Base-by-base conservation (phyloP, 2,888 invertebrate species). In the Prionchulus punctatus region DNA sequence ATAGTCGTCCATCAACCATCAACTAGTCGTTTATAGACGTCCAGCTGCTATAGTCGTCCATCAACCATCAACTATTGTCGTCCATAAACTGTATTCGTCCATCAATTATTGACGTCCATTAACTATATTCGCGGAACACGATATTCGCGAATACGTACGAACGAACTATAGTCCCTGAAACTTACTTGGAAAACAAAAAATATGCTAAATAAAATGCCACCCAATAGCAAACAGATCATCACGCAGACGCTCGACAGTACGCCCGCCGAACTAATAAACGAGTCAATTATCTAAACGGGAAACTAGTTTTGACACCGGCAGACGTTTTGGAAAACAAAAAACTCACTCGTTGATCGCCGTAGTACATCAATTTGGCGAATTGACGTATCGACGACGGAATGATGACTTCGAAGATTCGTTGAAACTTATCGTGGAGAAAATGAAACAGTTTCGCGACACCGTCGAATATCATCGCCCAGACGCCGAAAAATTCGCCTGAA, bases 181-280 rank as follows among this genome's bases (percentile, higher is more conserved):
- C 50, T 36, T 23, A 58, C 58, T 56, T 67, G 67, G 50, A 67
- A 65, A 7, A 61, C 64, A 43, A 67, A 61, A 53, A 69, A 67
- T 25, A 67, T 23, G 30, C 64, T 3, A 15, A 62, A 57, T 36
- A 66, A 61, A 27, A 69, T 43, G 3, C 61, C 60, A 42, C 65
- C 63, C 7, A 68, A 53, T 1, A 65, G 62, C 15, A 69, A 56
- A 4, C 60, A 49, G 1, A 62, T 55, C 67, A 70, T 70, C 12
- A 69, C 68, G 31, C 64, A 61, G 18, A 70, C 55, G 0, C 68
- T 67, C 1, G 67, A 65, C 28, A 70, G 60, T 18, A 69, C 59
- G 53, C 70, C 69, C 59, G 69, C 67, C n/a, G 58, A 55, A n/a
- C 51, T 26, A 18, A 51, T 57, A 7, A 65, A 57, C 12, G 54